phyloP scores from a whole-genome alignment of 2,797 vertebrate genomes.

The Sebastes kiyomatsui region DNA sequence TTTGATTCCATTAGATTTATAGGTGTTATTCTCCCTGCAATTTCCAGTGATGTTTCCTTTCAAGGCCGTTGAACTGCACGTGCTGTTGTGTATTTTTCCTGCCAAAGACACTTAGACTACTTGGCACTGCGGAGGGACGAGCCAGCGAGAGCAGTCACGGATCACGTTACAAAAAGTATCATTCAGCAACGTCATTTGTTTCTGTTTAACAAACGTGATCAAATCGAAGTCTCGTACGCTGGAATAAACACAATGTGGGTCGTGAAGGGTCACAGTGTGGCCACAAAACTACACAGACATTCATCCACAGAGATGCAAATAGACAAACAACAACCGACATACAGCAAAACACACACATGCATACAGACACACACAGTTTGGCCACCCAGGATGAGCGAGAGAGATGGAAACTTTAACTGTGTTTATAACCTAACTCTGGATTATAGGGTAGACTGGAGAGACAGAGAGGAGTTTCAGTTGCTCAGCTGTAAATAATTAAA shows the following conservation, averaged over 20 bases:
- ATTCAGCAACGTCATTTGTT: not conserved
- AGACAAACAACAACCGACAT: conserved; percentile 36
- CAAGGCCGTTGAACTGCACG: not conserved
- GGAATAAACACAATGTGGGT: conserved; percentile 38
- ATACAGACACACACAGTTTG: conserved; percentile 46
- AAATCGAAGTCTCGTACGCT: conserved; percentile 4
- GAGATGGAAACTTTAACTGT: conserved; percentile 79
- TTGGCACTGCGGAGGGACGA: not conserved
- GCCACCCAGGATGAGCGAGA: conserved; percentile 80
- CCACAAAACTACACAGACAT: conserved; percentile 21
- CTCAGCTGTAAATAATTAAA: conserved; percentile 81
- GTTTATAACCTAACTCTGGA: conserved; percentile 81
- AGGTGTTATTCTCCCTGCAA: conserved; percentile 1
- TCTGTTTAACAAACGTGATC: not conserved
- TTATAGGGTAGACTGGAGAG: conserved; percentile 74
- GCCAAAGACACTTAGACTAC: conserved; percentile 17
- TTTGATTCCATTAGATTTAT: not conserved
- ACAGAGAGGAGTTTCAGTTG: conserved; percentile 50
- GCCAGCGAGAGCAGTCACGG: not conserved
- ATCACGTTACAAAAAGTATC: conserved; percentile 1
- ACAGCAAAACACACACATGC: conserved; percentile 36
- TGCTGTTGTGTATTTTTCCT: not conserved
- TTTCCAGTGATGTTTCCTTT: conserved; percentile 7
- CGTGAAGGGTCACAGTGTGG: conserved; percentile 20
- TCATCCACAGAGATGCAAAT: conserved; percentile 23